Evolutionary conservation across 2,888 invertebrate genomes (phyloP), one percentile per base, ranked within the genome.

Genomic region (Corythucha ciliata): DNA sequence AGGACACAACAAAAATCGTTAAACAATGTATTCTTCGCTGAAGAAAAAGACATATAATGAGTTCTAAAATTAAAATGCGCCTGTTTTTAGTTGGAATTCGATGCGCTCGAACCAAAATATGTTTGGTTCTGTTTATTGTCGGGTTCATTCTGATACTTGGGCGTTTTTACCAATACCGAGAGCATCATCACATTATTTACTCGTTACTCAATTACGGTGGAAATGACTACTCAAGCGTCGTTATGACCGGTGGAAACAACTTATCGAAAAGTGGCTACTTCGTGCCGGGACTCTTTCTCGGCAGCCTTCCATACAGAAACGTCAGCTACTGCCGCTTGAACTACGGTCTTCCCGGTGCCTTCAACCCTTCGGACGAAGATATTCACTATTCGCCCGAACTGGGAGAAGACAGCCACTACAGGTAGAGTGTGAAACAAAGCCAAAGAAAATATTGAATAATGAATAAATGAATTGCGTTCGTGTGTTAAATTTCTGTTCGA

Each of bases 261-360:
- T 45, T 34, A 29, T 27, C 51, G 8, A 47, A 12, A 5, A 48
- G 37, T 18, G 44, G 48, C 8, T 40, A 44, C 21, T 61, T 61
- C 49, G 45, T 57, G 8, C 66, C 66, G 14, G 67, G 67, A 4
- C 56, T 58, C 10, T 67, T 65, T 56, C 54, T 68, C 24, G 62
- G 61, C 53, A 59, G 57, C 33, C 57, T 61, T 42, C 59, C 56
- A 33, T 63, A 65, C 26, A 60, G 62, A 41, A 80, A 79, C 61
- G 63, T 59, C 51, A 73, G 70, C 51, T 78, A 72, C 63, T 82
- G 81, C 62, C 69, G 71, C 46, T 79, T 76, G 61, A 75, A 74
- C 58, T 78, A 77, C 62, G 76, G 76, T 39, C 68, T 79, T 40
- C 78, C 78, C 2, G 65, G 71, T 29, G 66, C 65, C 14, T 66